Percentiles rank a stretch among this genome's conserved stretches.
Conservation (phyloP, 2,888 invertebrate genomes). For the Achlya flavicornis region DNA sequence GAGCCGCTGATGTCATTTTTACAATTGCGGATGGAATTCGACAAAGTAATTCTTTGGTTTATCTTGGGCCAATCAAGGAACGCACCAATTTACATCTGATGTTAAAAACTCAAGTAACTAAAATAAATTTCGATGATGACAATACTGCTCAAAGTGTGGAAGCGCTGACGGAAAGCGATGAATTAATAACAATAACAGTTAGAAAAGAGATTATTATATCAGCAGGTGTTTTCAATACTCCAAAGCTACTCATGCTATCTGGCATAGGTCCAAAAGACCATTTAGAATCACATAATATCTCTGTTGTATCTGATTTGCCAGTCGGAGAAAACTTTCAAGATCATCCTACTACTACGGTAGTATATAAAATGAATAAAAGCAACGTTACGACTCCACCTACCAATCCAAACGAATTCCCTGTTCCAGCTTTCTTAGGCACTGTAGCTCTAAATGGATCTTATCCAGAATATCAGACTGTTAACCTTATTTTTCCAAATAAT, state of each 20-base stretch:
- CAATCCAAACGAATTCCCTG: neutral
- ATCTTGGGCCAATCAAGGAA: neutral
- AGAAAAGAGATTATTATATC: conserved; percentile 5
- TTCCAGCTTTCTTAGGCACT: neutral
- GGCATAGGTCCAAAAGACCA: too few species aligned
- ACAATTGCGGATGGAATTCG: conserved; percentile 1
- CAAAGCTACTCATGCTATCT: neutral
- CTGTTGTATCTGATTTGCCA: neutral
- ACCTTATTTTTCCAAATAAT: conserved; percentile 1
- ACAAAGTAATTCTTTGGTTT: neutral
- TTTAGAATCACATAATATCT: neutral
- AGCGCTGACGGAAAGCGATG: neutral
- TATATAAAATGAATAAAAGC: neutral
- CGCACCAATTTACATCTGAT: conserved; percentile 1
- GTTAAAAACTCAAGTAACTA: neutral
- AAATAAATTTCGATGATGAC: neutral
- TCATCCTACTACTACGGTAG: neutral
- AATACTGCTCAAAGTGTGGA: neutral
- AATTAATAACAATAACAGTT: neutral
- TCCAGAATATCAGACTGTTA: neutral
- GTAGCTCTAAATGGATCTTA: neutral
- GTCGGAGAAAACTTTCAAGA: conserved; percentile 6
- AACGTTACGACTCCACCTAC: neutral
- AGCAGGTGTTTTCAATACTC: conserved; percentile 1
- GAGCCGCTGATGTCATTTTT: neutral